Evolutionary conservation across 2,888 invertebrate species (phyloP).

Genomic region (Sericinus montela): DNA sequence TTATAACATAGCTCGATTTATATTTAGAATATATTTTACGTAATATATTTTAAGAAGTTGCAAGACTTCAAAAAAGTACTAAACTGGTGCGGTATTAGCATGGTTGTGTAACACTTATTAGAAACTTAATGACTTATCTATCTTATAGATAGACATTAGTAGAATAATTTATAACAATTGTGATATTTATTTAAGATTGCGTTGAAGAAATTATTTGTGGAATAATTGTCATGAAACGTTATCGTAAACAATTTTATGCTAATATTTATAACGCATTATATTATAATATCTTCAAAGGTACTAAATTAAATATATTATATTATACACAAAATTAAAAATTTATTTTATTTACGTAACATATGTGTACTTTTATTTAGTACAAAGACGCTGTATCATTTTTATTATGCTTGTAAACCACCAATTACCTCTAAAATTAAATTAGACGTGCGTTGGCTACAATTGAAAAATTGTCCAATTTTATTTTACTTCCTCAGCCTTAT

Average conservation of each 20-base stretch:
- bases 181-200: constrained; percentile 32
- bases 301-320: constrained; percentile 17
- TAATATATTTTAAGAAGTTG: constrained; percentile 46
- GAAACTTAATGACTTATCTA: constrained; percentile 46
- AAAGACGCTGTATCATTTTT: constrained; percentile 26
- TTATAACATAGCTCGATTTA: constrained; percentile 38
- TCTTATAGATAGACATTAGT: constrained; percentile 61
- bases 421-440: constrained; percentile 59
- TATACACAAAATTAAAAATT: constrained; percentile 21
- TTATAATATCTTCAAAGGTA: constrained; percentile 26
- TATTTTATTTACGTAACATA: constrained; percentile 21
- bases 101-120: constrained; percentile 33
- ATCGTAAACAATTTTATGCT: constrained; percentile 51
- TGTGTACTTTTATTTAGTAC: background rate
- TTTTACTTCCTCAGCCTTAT: constrained; percentile 60
- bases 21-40: constrained; percentile 54
- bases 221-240: constrained; percentile 63
- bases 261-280: constrained; percentile 66
- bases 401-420: constrained; percentile 35
- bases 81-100: constrained; percentile 71
- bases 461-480: constrained; percentile 76
- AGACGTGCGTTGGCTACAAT: constrained; percentile 56
- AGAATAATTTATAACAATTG: constrained; percentile 32
- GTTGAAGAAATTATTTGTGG: constrained; percentile 65
- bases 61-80: constrained; percentile 65